phyloP scores from a whole-genome alignment of 2,888 invertebrate species.

The Archips crataeganus region DNA sequence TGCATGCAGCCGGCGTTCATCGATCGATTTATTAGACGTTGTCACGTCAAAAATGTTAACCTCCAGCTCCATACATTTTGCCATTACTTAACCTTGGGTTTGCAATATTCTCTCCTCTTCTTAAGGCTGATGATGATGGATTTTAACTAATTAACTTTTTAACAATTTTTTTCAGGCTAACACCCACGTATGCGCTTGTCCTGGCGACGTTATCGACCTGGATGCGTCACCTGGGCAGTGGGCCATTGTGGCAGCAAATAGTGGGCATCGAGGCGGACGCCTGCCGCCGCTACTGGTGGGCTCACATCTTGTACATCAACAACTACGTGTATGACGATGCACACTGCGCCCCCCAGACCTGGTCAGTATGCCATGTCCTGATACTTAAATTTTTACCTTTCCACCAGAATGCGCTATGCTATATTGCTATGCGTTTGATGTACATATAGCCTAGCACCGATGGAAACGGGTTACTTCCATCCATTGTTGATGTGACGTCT shows the following conservation, averaged over 20 bases:
- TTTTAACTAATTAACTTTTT: background rate
- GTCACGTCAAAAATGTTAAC: too few species aligned
- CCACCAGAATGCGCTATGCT: too few species aligned
- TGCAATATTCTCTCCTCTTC: too few species aligned
- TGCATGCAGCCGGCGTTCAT: too few species aligned
- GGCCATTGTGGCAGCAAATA: constrained; percentile 71
- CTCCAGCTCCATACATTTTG: too few species aligned
- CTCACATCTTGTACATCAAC: constrained; percentile 76
- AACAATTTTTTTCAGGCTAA: constrained; percentile 58
- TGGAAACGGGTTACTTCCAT: too few species aligned
- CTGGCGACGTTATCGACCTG: constrained; percentile 68
- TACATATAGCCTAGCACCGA: too few species aligned
- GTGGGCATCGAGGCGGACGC: constrained; percentile 64
- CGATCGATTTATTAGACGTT: too few species aligned
- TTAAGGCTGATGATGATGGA: background rate
- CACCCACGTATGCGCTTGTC: constrained; percentile 71
- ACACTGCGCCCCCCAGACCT: constrained; percentile 67
- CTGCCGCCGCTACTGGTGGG: constrained; percentile 80
- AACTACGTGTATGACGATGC: constrained; percentile 72
- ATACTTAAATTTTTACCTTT: too few species aligned
- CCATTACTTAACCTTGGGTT: too few species aligned
- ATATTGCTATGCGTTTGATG: too few species aligned
- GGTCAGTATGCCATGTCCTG: constrained; percentile 56
- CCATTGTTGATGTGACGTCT: too few species aligned
- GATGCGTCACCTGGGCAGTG: constrained; percentile 65